These are phyloP conservation scores for Microctonus hyperodae DNA, from an alignment of 2,888 invertebrate genomes.

Conservation along the genomic window DNA sequence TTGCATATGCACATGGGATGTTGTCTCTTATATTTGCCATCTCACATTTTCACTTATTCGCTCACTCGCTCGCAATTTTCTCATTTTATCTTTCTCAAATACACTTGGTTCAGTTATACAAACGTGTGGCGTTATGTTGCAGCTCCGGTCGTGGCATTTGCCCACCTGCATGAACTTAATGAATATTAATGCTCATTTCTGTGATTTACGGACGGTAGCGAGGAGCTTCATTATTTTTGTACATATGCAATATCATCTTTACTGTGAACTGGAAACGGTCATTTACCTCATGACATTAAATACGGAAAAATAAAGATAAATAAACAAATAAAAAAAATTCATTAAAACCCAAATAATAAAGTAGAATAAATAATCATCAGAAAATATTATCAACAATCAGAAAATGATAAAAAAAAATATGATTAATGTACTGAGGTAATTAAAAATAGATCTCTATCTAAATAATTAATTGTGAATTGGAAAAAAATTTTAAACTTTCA, in stretches of 20 bases:
- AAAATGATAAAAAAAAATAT: too few relatives aligned
- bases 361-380: too few relatives aligned
- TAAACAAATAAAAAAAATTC: not conserved
- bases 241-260: conserved; percentile 28
- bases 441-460: too few relatives aligned
- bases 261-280: conserved; percentile 13
- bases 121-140: not conserved
- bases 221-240: conserved; percentile 34
- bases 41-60: not conserved
- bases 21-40: not conserved
- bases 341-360: too few relatives aligned
- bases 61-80: not conserved
- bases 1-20: too few relatives aligned
- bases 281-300: conserved; percentile 13
- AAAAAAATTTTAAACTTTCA: too few relatives aligned
- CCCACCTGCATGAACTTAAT: conserved; percentile 41
- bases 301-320: not conserved
- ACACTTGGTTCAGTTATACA: not conserved
- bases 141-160: conserved; percentile 22
- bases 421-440: too few relatives aligned
- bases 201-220: conserved; percentile 43
- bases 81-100: not conserved
- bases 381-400: too few relatives aligned
- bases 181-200: conserved; percentile 48
- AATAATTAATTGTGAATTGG: too few relatives aligned